Conservation (phyloP, 2,113 vertebrate genomes). For the Tricholaema leucomelas region DNA sequence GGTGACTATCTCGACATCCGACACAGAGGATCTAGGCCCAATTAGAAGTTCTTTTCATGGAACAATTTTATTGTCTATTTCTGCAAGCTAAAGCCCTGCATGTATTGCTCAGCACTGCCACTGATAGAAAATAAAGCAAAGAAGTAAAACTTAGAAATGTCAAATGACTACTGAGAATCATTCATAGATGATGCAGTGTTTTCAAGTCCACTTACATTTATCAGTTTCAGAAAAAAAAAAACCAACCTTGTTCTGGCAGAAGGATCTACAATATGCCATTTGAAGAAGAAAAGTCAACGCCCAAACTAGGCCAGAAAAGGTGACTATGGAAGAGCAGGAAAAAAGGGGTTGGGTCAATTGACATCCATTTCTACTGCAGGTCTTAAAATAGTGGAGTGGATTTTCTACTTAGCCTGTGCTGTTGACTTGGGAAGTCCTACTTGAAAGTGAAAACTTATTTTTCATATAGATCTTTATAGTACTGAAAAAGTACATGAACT, state of each 20-base stretch:
- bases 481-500: neutral
- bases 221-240: neutral
- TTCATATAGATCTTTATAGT: neutral
- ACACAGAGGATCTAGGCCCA: neutral
- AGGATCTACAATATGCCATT: neutral
- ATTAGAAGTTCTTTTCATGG: neutral
- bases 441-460: constrained; percentile 5
- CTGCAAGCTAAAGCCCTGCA: neutral
- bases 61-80: neutral
- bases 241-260: neutral
- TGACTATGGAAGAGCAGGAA: neutral
- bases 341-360: neutral
- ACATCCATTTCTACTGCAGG: neutral
- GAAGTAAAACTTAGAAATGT: neutral
- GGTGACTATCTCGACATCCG: neutral
- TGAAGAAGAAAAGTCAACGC: neutral
- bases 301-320: neutral
- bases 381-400: neutral
- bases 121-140: neutral
- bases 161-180: neutral
- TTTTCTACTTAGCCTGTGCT: neutral
- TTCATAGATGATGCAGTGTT: neutral
- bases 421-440: neutral
- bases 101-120: neutral
- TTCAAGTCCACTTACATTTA: neutral